A percentile compares a stretch with the other conserved stretches of the same genome.
Evolutionary conservation across 2,888 invertebrate genomes (phyloP).

Genomic region (Melanostoma scalare): DNA sequence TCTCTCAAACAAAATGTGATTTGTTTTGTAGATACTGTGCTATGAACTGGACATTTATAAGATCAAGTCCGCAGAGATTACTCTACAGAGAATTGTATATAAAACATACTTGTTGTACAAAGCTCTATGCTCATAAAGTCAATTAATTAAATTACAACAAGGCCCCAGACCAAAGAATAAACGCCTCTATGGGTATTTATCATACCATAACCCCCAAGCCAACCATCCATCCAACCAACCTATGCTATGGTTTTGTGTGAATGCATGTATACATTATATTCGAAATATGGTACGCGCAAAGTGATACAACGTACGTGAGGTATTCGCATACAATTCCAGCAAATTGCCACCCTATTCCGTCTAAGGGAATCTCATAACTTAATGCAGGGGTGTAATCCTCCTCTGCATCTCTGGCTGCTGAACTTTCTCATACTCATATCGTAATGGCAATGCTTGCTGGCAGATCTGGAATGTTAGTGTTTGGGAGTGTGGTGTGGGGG

Average conservation of each 20-base stretch:
- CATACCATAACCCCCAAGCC: conserved; percentile 5
- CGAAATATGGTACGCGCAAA: conserved; percentile 51
- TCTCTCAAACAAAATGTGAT: conserved; percentile 7
- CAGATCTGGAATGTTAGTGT: too few relatives aligned
- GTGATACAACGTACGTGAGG: conserved; percentile 58
- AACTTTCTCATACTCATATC: conserved; percentile 12
- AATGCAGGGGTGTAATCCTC: conserved; percentile 43
- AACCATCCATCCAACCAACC: background rate
- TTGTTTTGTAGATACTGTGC: conserved; percentile 7
- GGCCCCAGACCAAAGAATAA: conserved; percentile 34
- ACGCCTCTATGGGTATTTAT: conserved; percentile 38
- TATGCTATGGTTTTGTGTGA: conserved; percentile 1
- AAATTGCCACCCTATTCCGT: conserved; percentile 33
- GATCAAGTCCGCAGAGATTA: conserved; percentile 18
- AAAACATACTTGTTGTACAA: conserved; percentile 25
- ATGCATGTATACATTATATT: conserved; percentile 9
- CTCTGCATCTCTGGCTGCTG: background rate
- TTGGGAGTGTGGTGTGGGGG: too few relatives aligned
- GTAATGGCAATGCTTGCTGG: background rate
- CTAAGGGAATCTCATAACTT: conserved; percentile 19
- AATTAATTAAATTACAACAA: conserved; percentile 66
- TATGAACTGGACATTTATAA: background rate
- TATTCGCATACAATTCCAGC: conserved; percentile 51
- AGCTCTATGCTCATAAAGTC: conserved; percentile 48
- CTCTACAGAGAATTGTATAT: conserved; percentile 40